Conservation (phyloP, 2,113 vertebrate genomes). For the Nothobranchius furzeri region DNA sequence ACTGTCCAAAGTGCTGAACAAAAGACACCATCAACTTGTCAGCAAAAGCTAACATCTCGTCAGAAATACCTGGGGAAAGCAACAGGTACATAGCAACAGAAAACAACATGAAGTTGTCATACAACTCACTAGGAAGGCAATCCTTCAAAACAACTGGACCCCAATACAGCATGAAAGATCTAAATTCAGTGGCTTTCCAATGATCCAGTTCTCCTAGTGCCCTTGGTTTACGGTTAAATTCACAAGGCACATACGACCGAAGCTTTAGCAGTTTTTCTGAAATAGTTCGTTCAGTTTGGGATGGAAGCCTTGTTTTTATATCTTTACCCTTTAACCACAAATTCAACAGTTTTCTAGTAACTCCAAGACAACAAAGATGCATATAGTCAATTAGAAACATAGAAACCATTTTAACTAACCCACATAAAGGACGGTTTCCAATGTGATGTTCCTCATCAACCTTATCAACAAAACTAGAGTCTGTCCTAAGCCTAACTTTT, state of each 20-base stretch:
- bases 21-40: background rate
- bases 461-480: background rate
- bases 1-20: background rate
- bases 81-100: too few relatives aligned
- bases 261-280: background rate
- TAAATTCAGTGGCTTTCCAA: background rate
- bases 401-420: background rate
- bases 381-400: background rate
- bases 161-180: background rate
- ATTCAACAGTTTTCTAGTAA: background rate
- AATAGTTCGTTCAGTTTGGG: background rate
- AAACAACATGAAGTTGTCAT: too few relatives aligned
- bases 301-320: background rate
- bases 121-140: too few relatives aligned
- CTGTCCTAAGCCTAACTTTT: background rate
- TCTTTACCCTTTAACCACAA: background rate
- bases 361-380: background rate
- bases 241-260: background rate
- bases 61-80: too few relatives aligned
- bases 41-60: too few relatives aligned
- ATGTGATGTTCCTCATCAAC: slow-evolving; percentile 1
- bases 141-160: background rate
- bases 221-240: slow-evolving; percentile 2
- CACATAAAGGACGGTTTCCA: background rate
- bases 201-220: background rate